Evolutionary conservation across 2,888 invertebrate genomes (phyloP).

Genomic region (Pseudococcus viburni): DNA sequence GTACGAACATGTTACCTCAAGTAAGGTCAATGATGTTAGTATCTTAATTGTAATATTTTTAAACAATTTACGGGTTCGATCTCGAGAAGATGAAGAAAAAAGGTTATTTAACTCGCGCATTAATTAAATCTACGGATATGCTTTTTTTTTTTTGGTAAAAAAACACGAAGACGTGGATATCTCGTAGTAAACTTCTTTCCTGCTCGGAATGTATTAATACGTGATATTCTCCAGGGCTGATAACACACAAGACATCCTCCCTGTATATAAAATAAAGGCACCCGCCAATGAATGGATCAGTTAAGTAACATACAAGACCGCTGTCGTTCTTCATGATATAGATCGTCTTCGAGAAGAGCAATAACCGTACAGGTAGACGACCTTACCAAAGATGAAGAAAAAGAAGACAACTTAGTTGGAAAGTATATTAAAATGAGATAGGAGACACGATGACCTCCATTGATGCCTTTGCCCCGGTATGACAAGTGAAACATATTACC

Average conservation of each 20-base stretch:
- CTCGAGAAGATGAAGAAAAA: background rate
- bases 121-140: background rate
- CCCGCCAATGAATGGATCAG: slow-evolving; percentile 38
- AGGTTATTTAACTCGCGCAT: background rate
- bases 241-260: slow-evolving; percentile 15
- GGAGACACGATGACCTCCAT: slow-evolving; percentile 62
- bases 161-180: background rate
- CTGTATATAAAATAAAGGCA: background rate
- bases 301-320: slow-evolving; percentile 10
- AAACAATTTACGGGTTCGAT: background rate
- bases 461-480: slow-evolving; percentile 62
- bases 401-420: slow-evolving; percentile 56
- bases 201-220: background rate
- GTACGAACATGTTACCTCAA: slow-evolving; percentile 6
- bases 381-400: slow-evolving; percentile 58
- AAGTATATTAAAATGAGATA: slow-evolving; percentile 54
- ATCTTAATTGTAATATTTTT: background rate
- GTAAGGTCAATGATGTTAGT: background rate
- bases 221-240: slow-evolving; percentile 22
- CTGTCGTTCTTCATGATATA: slow-evolving; percentile 40
- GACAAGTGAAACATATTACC: slow-evolving; percentile 60
- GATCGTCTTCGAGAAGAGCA: slow-evolving; percentile 51
- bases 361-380: slow-evolving; percentile 60
- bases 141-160: background rate
- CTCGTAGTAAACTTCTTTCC: background rate